These are phyloP conservation scores for Cardiocondyla obscurior DNA, from an alignment of 1,140 invertebrate species.

Conservation along the genomic window DNA sequence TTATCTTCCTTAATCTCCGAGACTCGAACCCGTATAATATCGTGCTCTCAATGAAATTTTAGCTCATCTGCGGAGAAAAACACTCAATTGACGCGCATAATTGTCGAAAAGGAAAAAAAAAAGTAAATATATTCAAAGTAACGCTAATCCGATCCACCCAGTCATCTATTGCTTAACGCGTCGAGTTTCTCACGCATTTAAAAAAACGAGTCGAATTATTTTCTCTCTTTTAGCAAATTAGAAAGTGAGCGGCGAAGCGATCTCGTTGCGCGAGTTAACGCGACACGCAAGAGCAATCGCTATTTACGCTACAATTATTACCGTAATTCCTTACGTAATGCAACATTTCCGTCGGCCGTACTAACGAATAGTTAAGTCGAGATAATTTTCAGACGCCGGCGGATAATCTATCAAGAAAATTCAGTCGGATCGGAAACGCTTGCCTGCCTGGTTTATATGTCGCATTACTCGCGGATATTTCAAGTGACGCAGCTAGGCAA, in stretches of 20 bases:
- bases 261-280: constrained; percentile 35
- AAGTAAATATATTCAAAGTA: too few relatives aligned
- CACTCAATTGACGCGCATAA: too few relatives aligned
- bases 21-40: neutral
- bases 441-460: neutral
- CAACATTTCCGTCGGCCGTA: constrained; percentile 36
- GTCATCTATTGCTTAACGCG: neutral
- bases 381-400: neutral
- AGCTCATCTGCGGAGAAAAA: too few relatives aligned
- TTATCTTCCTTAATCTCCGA: neutral
- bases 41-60: neutral
- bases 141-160: neutral
- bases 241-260: constrained; percentile 16
- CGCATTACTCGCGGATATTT: constrained; percentile 5
- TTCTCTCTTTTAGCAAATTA: constrained; percentile 13
- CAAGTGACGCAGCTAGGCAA: constrained; percentile 19
- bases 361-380: constrained; percentile 40
- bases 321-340: constrained; percentile 49
- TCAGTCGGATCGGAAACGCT: constrained; percentile 7
- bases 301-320: constrained; percentile 47
- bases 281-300: constrained; percentile 42
- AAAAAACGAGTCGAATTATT: neutral
- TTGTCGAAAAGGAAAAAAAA: too few relatives aligned
- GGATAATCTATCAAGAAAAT: constrained; percentile 13
- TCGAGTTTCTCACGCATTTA: neutral